Evolutionary conservation across 2,888 invertebrate genomes (phyloP).

Genomic region (Pristionchus arcanus): DNA sequence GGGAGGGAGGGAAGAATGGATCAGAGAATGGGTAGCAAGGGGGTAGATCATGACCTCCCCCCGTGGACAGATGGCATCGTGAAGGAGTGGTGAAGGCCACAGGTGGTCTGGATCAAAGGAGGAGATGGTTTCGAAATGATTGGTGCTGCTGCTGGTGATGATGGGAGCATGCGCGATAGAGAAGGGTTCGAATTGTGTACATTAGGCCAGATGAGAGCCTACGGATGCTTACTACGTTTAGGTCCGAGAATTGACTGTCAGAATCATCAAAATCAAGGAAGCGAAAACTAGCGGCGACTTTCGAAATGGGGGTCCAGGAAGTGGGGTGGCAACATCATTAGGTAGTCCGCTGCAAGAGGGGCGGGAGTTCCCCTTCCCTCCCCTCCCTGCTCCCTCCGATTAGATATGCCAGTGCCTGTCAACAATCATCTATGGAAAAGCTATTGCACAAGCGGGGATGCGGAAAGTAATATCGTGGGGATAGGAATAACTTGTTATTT

Average conservation of each 20-base stretch:
- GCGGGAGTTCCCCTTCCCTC: background rate
- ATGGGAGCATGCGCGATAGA: too few species aligned
- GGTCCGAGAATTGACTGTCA: too few species aligned
- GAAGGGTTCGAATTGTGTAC: too few species aligned
- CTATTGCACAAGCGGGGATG: conserved; percentile 9
- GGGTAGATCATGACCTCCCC: conserved; percentile 15
- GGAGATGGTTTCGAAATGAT: background rate
- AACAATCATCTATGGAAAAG: conserved; percentile 42
- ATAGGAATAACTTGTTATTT: background rate
- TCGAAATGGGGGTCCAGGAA: background rate
- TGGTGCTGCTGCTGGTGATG: background rate
- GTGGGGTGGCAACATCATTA: background rate
- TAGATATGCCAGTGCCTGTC: conserved; percentile 49
- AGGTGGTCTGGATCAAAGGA: conserved; percentile 25
- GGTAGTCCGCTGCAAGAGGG: background rate
- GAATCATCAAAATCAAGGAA: too few species aligned
- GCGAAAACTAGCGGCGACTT: background rate
- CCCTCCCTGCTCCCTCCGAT: conserved; percentile 17
- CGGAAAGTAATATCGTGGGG: background rate
- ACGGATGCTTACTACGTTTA: too few species aligned
- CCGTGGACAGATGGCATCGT: background rate
- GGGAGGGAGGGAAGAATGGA: background rate
- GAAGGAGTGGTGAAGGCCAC: conserved; percentile 2
- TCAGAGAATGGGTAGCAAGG: too few species aligned
- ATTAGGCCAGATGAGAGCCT: too few species aligned